These are phyloP conservation scores for Schrankia costaestrigalis DNA, from an alignment of 2,888 invertebrate species.

Conservation along the genomic window DNA sequence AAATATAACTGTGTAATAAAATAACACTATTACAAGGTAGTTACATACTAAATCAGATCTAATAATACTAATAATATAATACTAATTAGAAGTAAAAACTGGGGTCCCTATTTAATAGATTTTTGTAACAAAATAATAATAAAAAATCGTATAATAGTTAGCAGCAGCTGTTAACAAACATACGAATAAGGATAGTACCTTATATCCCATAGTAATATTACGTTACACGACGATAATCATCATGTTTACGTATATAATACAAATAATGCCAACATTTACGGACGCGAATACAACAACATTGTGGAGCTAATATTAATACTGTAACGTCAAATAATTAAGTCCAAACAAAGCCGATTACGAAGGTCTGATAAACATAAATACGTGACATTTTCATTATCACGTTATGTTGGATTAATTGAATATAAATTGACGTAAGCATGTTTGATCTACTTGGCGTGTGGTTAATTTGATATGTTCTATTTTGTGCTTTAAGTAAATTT, in stretches of 20 bases:
- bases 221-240: too few species aligned
- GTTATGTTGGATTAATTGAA: constrained; percentile 39
- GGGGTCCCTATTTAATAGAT: neutral
- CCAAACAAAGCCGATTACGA: constrained; percentile 23
- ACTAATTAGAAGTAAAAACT: too few species aligned
- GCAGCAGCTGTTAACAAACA: neutral
- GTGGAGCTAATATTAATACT: constrained; percentile 3
- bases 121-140: neutral
- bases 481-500: constrained; percentile 8
- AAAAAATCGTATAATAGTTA: neutral
- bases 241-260: too few species aligned
- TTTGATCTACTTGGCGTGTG: constrained; percentile 31
- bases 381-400: constrained; percentile 15
- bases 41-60: too few species aligned
- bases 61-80: too few species aligned
- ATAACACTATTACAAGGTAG: too few species aligned
- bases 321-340: constrained; percentile 12
- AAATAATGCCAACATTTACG: too few species aligned
- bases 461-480: constrained; percentile 30
- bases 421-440: constrained; percentile 43
- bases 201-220: neutral
- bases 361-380: constrained; percentile 20
- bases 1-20: too few species aligned
- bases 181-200: neutral
- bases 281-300: constrained; percentile 1